Percentiles rank a stretch among this genome's conserved stretches.
These are phyloP conservation scores for Heliangelus exortis DNA, from an alignment of 2,797 vertebrate species.

Conservation along the genomic window DNA sequence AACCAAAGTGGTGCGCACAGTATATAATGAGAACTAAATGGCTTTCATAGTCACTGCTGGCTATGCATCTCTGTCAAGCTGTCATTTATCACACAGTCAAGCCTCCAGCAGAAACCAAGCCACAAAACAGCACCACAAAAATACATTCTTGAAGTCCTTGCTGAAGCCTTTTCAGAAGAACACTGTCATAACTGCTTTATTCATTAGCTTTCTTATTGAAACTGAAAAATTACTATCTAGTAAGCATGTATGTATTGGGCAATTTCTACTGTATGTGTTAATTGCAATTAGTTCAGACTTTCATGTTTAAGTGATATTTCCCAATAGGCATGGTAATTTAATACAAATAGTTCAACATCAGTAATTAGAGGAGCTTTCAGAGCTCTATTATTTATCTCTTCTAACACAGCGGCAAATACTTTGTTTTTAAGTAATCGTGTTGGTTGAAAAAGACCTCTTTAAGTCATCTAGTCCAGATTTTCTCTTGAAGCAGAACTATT, in stretches of 20 bases:
- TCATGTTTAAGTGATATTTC: neutral
- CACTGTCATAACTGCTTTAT: neutral
- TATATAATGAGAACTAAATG: conserved; percentile 69
- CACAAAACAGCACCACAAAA: neutral
- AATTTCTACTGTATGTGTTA: neutral
- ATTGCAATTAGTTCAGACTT: neutral
- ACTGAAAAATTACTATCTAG: neutral
- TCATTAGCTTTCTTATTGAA: neutral
- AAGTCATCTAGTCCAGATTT: neutral
- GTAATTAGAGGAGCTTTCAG: neutral
- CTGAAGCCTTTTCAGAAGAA: neutral
- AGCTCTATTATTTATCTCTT: neutral
- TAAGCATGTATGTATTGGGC: neutral
- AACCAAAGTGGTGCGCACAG: conserved; percentile 40
- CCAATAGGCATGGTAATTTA: neutral
- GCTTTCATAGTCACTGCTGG: conserved; percentile 66
- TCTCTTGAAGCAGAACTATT: neutral
- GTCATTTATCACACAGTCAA: conserved; percentile 56
- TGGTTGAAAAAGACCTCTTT: neutral
- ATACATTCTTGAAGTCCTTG: neutral
- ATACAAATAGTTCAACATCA: neutral
- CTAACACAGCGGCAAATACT: neutral
- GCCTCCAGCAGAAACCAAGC: neutral
- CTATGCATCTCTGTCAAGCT: conserved; percentile 50
- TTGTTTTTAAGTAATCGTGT: neutral